phyloP scores from a whole-genome alignment of 2,113 vertebrate genomes.

The Speoplatyrhinus poulsoni region DNA sequence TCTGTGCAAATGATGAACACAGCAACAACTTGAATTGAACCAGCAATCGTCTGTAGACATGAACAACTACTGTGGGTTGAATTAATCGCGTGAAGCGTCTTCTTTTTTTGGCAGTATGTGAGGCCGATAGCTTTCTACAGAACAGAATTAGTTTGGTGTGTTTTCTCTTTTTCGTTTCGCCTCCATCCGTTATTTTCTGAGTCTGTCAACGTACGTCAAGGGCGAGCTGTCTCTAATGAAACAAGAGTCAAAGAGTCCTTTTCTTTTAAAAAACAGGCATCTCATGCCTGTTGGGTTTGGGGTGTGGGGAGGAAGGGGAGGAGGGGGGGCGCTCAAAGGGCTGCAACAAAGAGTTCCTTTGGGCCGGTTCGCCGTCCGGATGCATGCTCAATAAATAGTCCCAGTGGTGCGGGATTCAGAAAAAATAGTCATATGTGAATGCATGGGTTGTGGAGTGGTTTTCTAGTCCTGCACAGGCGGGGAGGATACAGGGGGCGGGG shows the following conservation, averaged over 20 bases:
- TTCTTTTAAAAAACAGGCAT: conserved; percentile 80
- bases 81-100: conserved; percentile 84
- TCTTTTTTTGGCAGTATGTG: conserved; percentile 99
- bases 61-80: conserved; percentile 94
- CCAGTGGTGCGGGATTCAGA: conserved; percentile 81
- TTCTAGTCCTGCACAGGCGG: conserved; percentile 81
- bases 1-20: conserved; percentile 98
- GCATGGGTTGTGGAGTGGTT: conserved; percentile 90
- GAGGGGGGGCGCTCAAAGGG: conserved; percentile 79
- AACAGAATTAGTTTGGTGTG: conserved; percentile 83
- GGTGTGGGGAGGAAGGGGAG: conserved; percentile 40
- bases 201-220: conserved; percentile 33
- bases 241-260: conserved; percentile 69
- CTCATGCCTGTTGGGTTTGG: conserved; percentile 75
- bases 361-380: conserved; percentile 85
- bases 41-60: conserved; percentile 98
- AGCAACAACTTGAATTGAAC: conserved; percentile 99
- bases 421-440: conserved; percentile 84
- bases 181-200: conserved; percentile 57
- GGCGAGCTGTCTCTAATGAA: conserved; percentile 68
- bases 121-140: conserved; percentile 94
- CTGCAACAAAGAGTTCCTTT: conserved; percentile 94
- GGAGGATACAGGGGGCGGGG: conserved; percentile 17
- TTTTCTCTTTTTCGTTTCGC: conserved; percentile 71
- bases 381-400: conserved; percentile 99